Base-by-base conservation (phyloP, 2,113 vertebrate genomes). In the Tricholaema leucomelas region DNA sequence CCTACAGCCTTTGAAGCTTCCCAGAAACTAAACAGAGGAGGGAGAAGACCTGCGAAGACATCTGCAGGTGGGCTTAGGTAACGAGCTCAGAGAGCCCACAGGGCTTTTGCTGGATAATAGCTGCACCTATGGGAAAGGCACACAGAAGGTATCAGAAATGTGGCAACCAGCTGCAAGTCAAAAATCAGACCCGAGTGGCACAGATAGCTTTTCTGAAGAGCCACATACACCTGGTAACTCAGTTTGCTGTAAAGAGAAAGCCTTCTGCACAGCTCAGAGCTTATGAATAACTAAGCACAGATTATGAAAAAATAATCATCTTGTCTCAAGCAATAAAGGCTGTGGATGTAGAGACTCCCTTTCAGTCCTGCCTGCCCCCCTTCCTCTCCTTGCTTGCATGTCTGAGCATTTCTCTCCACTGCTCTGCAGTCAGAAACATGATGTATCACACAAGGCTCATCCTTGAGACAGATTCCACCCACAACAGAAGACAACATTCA, bases 401-500 rank as follows among this genome's bases (percentile, higher is more conserved):
- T 15, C 38, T 9, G 25, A 91, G 30, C 36, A 40, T 55, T 76
- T 83, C 42, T 52, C 73, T 79, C 31, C 33, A 46, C 17, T n/a
- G 86, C 31, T 88, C 50, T 71, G 55, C 55, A 90, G 78, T 87
- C 36, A 80, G 71, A 91, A 87, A 80, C 67, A 76, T 42, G 50
- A 88, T 12, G 23, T 44, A 91, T 77, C 91, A 94, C 71, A 71
- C 66, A 69, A 66, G 69, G 86, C 50, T 79, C 73, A 70, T 55
- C 88, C 80, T 63, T 79, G 28, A 94, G 83, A 93, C 81, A 90
- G 31, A 65, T 67, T 76, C 50, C 56, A 91, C 55, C 69, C 92
- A 31, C 66, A 90, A 95, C 36, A 0, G 81, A 84, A 87, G 91
- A 95, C 90, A 95, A 95, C 88, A 94, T 46, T 87, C 66, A 95